Evolutionary conservation across 2,888 invertebrate genomes (phyloP), one percentile per base, ranked within the genome.

Genomic region (Strigamia maritima): DNA sequence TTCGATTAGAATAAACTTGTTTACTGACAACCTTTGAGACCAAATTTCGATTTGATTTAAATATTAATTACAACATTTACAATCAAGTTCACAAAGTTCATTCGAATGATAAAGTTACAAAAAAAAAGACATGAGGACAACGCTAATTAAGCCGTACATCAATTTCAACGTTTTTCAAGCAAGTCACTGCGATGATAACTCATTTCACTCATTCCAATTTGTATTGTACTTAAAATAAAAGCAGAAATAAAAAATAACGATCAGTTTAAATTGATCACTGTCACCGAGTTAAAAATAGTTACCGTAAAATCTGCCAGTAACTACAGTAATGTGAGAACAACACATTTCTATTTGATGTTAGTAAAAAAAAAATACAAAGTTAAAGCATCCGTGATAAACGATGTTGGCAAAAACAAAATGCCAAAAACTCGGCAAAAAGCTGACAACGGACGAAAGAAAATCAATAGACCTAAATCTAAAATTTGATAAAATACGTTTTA

Each of bases 1-100:
- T 70, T 70, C 70, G 28, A 70, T 70, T 70, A 26, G 28, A 28
- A 70, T 28, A 70, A 70, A 70, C 70, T 70, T 70, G 70, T 70
- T 70, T 70, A 26, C 70, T 70, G 70, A 70, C 28, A 70, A 28
- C 16, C 26, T 70, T 28, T 70, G 26, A 26, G 70, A 16, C 70
- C 12, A 54, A 70, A 70, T 70, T 28, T 70, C 70, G 24, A 70
- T 70, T 70, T 70, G 26, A 70, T 70, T 70, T 70, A 54, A 54
- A 54, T 54, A 54, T 70, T 28, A 28, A 70, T 70, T 26, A 70
- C 28, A 10, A 28, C 26, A 70, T 70, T 28, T 28, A 70, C 26
- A 70, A 70, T 28, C 28, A 70, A 70, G 70, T 28, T 70, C 70
- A 70, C 19, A 70, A 70, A 26, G 26, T 12, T 70, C 70, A 70